These are phyloP conservation scores for Molossus molossus DNA, from an alignment of 2,797 vertebrate genomes.

Conservation along the genomic window DNA sequence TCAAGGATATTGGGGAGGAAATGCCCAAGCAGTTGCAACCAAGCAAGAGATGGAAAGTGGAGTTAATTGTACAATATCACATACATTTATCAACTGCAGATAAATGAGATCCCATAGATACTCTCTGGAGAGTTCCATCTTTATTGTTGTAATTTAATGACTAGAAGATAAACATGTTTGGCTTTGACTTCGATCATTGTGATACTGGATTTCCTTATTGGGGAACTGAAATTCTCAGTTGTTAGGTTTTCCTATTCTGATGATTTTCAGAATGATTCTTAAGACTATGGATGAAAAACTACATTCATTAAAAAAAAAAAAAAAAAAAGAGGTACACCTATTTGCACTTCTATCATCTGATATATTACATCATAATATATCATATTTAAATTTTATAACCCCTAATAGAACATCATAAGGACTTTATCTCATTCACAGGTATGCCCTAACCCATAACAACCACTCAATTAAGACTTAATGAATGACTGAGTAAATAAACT, in stretches of 20 bases:
- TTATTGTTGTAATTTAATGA: background rate
- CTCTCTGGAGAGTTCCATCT: background rate
- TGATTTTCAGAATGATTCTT: conserved; percentile 32
- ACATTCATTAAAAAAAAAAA: background rate
- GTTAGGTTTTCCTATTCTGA: background rate
- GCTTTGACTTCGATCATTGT: background rate
- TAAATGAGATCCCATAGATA: background rate
- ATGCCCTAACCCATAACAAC: background rate
- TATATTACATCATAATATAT: background rate
- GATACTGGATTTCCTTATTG: background rate
- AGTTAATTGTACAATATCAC: accelerated
- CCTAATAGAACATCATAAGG: background rate
- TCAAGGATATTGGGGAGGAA: background rate
- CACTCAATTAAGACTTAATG: background rate
- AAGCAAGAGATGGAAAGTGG: background rate
- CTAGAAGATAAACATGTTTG: background rate
- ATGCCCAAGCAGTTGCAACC: background rate
- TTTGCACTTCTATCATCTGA: background rate
- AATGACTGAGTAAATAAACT: background rate
- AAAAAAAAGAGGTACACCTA: background rate
- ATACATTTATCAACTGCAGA: background rate
- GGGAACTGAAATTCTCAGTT: conserved; percentile 21
- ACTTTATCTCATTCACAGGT: background rate
- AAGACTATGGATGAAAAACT: background rate
- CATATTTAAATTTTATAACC: background rate